These are phyloP conservation scores for Uropetala carovei DNA, from an alignment of 2,888 invertebrate genomes.

Conservation along the genomic window DNA sequence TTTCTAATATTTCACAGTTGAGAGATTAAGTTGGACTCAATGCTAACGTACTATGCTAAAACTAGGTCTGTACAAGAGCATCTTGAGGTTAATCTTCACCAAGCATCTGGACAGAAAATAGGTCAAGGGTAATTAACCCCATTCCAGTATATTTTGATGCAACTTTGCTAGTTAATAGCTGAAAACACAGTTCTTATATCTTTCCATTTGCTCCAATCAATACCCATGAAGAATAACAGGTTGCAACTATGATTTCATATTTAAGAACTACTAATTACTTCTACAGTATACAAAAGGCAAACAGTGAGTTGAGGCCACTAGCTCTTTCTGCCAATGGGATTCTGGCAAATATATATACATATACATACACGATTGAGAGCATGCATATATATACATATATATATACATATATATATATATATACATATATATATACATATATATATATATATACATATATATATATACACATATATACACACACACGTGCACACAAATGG, in stretches of 20 bases:
- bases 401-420: not conserved
- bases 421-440: not conserved
- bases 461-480: conserved; percentile 1
- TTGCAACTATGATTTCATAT: conserved; percentile 54
- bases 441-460: not conserved
- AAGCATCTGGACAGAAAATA: conserved; percentile 63
- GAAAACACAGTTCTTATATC: conserved; percentile 36
- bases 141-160: conserved; percentile 53
- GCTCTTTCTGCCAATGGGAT: conserved; percentile 58
- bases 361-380: not conserved
- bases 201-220: conserved; percentile 52
- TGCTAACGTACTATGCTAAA: conserved; percentile 52
- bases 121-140: conserved; percentile 31
- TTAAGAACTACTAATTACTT: conserved; percentile 50
- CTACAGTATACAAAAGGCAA: conserved; percentile 66
- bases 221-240: conserved; percentile 64
- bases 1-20: conserved; percentile 39
- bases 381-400: not conserved
- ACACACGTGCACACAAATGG: not conserved
- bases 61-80: conserved; percentile 61
- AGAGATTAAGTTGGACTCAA: conserved; percentile 38
- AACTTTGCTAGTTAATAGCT: conserved; percentile 31
- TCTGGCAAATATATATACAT: conserved; percentile 42
- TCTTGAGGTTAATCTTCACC: conserved; percentile 51
- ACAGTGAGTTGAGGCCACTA: conserved; percentile 66